Evolutionary conservation across 53 echinoderm and acorn worm genomes (phyloP), one percentile per base, ranked within the genome.

Genomic region (Arbacia lixula): DNA sequence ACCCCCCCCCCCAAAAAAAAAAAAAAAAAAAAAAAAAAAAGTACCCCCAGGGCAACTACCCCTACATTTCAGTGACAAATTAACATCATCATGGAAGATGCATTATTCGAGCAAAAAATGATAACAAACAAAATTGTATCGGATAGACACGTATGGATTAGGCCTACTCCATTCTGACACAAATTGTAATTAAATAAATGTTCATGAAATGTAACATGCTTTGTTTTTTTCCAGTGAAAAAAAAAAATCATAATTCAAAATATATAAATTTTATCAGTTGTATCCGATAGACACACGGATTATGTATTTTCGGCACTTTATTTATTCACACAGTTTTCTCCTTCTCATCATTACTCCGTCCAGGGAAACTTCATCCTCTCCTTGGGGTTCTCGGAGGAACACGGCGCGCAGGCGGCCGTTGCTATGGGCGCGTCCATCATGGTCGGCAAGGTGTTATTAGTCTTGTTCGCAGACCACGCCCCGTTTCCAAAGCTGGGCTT

Each of bases 401-500:
- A 32, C 21, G 81, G 63, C 2, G 28, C 81, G 3, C 81, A 63
- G 31, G 81, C 34, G 10, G 43, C 63, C 11, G 62, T 63, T 25
- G 64, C 49, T 6, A 43, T 64, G 17, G 64, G 81, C 2, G 64
- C 43, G 29, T 81, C 81, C 2, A 3, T 63, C 19, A 31, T 64
- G 43, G 49, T 51, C 0, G 81, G 81, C 31, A 81, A 81, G 33
- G 4, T 63, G 5, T 1, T 64, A 32, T 33, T 81, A 30, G 27
- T 34, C 31, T 42, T 34, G 1, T 41, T 81, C n/a, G 81, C 50
- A 4, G 81, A 81, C 81, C 26, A 19, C n/a, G 64, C 52, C 6
- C 81, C 81, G 8, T 81, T 81, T 40, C 81, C 81, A 8, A 81
- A 81, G 49, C 41, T 81, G 1, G 49, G 49, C 49, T 51, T 81